phyloP scores from a whole-genome alignment of 2,113 vertebrate species.

The Xenopus borealis region DNA sequence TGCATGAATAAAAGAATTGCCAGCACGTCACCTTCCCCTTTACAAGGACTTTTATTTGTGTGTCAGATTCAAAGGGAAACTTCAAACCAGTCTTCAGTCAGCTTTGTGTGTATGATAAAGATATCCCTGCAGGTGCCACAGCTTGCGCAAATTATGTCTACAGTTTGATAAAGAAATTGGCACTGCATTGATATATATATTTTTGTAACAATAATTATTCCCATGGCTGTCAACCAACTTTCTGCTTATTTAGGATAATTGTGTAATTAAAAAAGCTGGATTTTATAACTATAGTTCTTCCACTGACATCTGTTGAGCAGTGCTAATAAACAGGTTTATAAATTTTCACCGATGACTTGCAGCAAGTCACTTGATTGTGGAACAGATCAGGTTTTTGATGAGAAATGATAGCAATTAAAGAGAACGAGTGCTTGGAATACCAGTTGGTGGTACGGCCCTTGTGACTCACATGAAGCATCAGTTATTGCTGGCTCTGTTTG shows the following conservation, averaged over 20 bases:
- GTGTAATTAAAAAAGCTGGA: constrained; percentile 19
- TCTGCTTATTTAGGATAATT: constrained; percentile 11
- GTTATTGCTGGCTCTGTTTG: too few relatives aligned
- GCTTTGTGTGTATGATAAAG: neutral
- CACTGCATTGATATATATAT: neutral
- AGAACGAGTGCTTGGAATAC: too few relatives aligned
- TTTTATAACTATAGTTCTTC: constrained; percentile 13
- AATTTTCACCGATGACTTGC: too few relatives aligned
- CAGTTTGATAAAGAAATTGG: constrained; percentile 3
- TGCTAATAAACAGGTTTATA: neutral
- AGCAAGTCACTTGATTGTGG: too few relatives aligned
- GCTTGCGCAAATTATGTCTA: constrained; percentile 10
- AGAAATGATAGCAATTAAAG: too few relatives aligned
- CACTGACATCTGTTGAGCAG: constrained; percentile 18
- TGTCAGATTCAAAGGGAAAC: constrained; percentile 11
- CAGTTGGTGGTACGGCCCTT: too few relatives aligned
- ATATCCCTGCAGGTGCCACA: neutral
- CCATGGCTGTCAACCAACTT: constrained; percentile 11
- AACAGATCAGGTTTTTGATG: too few relatives aligned
- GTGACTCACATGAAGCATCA: too few relatives aligned
- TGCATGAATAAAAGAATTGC: constrained; percentile 1
- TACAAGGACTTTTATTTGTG: constrained; percentile 11
- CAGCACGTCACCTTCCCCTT: neutral
- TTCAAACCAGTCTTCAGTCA: constrained; percentile 2
- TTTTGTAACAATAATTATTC: constrained; percentile 12